phyloP scores from a whole-genome alignment of 2,888 invertebrate species.

The Caenorhabditis sp. region DNA sequence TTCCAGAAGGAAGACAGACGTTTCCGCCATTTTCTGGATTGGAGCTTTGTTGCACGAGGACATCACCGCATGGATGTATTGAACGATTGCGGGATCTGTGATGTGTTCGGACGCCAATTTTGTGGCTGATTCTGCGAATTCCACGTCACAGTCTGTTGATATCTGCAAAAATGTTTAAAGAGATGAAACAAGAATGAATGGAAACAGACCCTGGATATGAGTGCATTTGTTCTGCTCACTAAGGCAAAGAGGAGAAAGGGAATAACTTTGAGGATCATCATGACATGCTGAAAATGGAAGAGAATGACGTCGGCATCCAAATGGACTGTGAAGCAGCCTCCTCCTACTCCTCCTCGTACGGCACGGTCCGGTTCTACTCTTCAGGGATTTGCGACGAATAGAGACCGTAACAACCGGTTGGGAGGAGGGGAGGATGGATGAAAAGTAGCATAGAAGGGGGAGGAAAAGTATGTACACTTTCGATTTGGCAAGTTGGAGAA shows the following conservation, averaged over 20 bases:
- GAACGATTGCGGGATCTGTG: slow-evolving; percentile 45
- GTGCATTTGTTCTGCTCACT: background rate
- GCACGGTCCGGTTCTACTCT: slow-evolving; percentile 48
- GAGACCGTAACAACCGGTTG: slow-evolving; percentile 51
- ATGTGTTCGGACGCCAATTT: slow-evolving; percentile 54
- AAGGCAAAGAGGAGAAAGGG: slow-evolving; percentile 1
- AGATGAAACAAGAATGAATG: background rate
- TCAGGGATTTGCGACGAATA: slow-evolving; percentile 43
- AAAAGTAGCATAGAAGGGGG: slow-evolving; percentile 33
- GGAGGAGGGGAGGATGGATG: slow-evolving; percentile 16
- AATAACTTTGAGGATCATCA: slow-evolving; percentile 39
- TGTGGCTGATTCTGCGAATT: slow-evolving; percentile 59
- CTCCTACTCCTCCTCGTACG: slow-evolving; percentile 23
- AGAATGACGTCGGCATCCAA: slow-evolving; percentile 42
- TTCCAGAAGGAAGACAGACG: slow-evolving; percentile 50
- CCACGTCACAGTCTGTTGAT: slow-evolving; percentile 59
- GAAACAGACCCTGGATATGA: slow-evolving; percentile 29
- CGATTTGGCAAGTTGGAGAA: slow-evolving; percentile 47
- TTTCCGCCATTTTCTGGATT: slow-evolving; percentile 64
- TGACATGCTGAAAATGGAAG: slow-evolving; percentile 52
- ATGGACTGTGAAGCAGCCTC: slow-evolving; percentile 17
- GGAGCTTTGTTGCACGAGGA: slow-evolving; percentile 66
- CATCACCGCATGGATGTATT: slow-evolving; percentile 60
- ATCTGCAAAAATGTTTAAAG: slow-evolving; percentile 29
- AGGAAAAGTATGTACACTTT: slow-evolving; percentile 38